Conservation (phyloP, 2,888 invertebrate species). For the Tetanocera ferruginea region DNA sequence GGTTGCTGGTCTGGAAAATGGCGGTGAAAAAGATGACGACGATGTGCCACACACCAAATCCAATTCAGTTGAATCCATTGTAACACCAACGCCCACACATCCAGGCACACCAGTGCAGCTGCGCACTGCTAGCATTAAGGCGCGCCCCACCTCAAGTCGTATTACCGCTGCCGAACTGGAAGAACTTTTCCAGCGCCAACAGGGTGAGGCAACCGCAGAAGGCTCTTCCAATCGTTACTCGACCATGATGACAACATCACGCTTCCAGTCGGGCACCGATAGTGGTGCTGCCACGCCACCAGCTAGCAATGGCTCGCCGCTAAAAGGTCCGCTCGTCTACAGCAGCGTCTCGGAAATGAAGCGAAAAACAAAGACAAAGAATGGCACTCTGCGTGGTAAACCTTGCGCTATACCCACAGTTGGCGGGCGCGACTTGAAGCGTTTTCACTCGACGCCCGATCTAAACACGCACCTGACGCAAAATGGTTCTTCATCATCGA, state of each 20-base stretch:
- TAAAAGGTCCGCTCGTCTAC: conserved; percentile 80
- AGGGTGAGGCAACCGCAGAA: conserved; percentile 71
- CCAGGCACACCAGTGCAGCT: conserved; percentile 79
- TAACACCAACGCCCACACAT: conserved; percentile 72
- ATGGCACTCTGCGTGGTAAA: conserved; percentile 68
- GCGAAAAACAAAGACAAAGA: conserved; percentile 73
- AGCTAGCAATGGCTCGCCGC: conserved; percentile 74
- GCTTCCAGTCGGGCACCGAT: conserved; percentile 76
- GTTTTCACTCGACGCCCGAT: conserved; percentile 94
- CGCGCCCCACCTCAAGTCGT: conserved; percentile 87
- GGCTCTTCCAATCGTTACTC: conserved; percentile 66
- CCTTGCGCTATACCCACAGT: conserved; percentile 69
- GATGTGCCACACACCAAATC: conserved; percentile 77
- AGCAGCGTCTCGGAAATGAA: conserved; percentile 97
- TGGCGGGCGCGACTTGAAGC: conserved; percentile 73
- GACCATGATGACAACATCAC: conserved; percentile 81
- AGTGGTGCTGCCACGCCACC: conserved; percentile 76
- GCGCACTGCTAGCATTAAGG: conserved; percentile 91
- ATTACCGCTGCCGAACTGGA: conserved; percentile 93
- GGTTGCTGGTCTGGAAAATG: conserved; percentile 86
- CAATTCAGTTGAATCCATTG: conserved; percentile 85
- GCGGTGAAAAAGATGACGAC: conserved; percentile 78
- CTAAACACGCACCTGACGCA: conserved; percentile 64
- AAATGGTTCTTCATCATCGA: conserved; percentile 66
- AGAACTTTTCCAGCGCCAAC: conserved; percentile 91